Conservation (phyloP, 2,888 invertebrate genomes). For the Leucozona laternaria region DNA sequence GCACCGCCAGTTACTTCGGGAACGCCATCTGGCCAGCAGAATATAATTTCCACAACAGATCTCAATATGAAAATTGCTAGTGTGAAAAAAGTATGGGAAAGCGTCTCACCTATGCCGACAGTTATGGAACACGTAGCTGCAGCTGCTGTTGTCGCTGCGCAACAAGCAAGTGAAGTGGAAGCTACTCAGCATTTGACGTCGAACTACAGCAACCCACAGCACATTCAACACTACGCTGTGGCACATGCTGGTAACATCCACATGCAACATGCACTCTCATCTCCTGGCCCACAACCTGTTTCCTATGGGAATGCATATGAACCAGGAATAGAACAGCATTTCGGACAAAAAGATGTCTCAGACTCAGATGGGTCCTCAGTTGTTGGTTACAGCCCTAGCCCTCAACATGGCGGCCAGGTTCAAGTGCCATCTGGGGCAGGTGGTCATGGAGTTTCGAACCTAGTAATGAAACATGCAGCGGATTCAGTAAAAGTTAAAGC, state of each 20-base stretch:
- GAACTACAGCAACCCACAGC: conserved; percentile 78
- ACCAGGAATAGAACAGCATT: conserved; percentile 84
- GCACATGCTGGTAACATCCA: conserved; percentile 80
- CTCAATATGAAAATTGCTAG: conserved; percentile 97
- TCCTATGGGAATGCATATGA: conserved; percentile 83
- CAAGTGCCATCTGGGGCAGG: conserved; percentile 80
- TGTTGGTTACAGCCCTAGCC: conserved; percentile 85
- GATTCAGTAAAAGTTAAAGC: conserved; percentile 81
- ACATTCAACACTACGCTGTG: conserved; percentile 81
- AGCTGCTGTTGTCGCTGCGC: conserved; percentile 67
- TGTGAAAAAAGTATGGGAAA: conserved; percentile 94
- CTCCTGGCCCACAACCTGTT: conserved; percentile 80
- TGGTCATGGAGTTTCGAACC: conserved; percentile 79
- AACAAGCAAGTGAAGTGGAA: conserved; percentile 63
- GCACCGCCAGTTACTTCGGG: conserved; percentile 42
- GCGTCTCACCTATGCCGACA: conserved; percentile 87
- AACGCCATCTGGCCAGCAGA: conserved; percentile 85
- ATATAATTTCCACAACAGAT: conserved; percentile 93
- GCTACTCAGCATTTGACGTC: conserved; percentile 76
- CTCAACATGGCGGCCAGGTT: conserved; percentile 81
- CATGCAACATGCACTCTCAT: conserved; percentile 82
- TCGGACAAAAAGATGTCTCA: conserved; percentile 79
- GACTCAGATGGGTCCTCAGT: conserved; percentile 70
- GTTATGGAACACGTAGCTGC: conserved; percentile 86
- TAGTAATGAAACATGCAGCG: conserved; percentile 81